Conservation (phyloP, 2,113 vertebrate species). For the Martes martes region DNA sequence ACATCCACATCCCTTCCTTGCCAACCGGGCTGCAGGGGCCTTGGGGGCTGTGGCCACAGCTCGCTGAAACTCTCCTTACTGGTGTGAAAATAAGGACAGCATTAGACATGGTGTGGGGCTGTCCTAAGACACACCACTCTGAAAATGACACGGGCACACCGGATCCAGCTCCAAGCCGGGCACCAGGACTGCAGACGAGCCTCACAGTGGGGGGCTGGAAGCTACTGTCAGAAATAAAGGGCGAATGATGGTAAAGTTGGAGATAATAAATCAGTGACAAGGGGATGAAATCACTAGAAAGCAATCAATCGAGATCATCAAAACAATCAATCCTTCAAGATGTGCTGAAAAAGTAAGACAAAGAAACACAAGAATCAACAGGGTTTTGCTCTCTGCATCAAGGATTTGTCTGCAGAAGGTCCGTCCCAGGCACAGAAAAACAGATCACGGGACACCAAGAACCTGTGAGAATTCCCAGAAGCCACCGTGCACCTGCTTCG, state of each 20-base stretch:
- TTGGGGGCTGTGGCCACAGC: background rate
- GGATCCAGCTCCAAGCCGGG: background rate
- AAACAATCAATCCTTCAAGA: background rate
- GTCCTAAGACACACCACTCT: background rate
- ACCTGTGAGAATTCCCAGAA: background rate
- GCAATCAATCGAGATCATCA: background rate
- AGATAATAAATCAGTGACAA: background rate
- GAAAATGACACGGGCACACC: too few species aligned
- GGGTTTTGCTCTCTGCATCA: background rate
- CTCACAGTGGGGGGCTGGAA: background rate
- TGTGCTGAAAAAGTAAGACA: background rate
- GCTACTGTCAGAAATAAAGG: background rate
- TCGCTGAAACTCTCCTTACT: background rate
- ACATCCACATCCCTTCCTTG: background rate
- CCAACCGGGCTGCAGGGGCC: background rate
- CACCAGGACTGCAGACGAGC: accelerated
- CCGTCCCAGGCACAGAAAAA: accelerated
- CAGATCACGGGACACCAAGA: accelerated
- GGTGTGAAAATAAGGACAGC: background rate
- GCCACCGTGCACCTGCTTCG: accelerated
- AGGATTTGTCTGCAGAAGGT: background rate
- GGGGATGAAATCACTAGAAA: background rate
- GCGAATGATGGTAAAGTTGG: accelerated
- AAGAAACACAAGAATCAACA: background rate
- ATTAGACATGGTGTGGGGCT: background rate